A percentile compares a stretch with the other conserved stretches of the same genome.
These are phyloP conservation scores for Sycobia sp. DNA, from an alignment of 1,140 invertebrate genomes.

Conservation along the genomic window DNA sequence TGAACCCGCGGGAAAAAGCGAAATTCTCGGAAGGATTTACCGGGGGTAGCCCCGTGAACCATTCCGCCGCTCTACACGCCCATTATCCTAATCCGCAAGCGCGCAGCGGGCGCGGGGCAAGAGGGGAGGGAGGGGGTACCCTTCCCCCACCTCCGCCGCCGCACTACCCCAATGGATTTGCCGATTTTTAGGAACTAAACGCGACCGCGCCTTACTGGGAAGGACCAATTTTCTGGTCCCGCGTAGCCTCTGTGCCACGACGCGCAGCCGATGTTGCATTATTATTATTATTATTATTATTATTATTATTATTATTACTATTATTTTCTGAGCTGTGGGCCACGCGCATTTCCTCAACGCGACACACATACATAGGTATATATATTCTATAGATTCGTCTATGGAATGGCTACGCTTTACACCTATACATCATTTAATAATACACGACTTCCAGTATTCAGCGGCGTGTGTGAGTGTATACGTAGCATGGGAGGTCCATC, in stretches of 20 bases:
- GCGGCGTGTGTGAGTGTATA: no score
- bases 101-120: slow-evolving; percentile 23
- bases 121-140: no score
- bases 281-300: no score
- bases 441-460: no score
- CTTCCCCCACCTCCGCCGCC: slow-evolving; percentile 7
- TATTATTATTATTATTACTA: no score
- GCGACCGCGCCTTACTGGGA: slow-evolving; percentile 6
- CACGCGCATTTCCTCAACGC: no score
- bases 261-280: background rate
- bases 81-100: slow-evolving; percentile 47
- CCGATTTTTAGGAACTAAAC: slow-evolving; percentile 20
- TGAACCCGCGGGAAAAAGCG: slow-evolving; percentile 28
- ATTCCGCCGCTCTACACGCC: slow-evolving; percentile 40
- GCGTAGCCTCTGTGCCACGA: background rate
- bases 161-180: no score
- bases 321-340: no score
- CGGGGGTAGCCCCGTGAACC: slow-evolving; percentile 41
- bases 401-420: no score
- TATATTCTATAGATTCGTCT: no score
- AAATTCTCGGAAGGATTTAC: slow-evolving; percentile 58
- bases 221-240: slow-evolving; percentile 14
- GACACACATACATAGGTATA: no score
- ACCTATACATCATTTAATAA: no score
- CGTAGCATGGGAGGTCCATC: slow-evolving; percentile 18